Base-by-base conservation (phyloP, 2,113 vertebrate species). In the Romanogobio albipinnatus region DNA sequence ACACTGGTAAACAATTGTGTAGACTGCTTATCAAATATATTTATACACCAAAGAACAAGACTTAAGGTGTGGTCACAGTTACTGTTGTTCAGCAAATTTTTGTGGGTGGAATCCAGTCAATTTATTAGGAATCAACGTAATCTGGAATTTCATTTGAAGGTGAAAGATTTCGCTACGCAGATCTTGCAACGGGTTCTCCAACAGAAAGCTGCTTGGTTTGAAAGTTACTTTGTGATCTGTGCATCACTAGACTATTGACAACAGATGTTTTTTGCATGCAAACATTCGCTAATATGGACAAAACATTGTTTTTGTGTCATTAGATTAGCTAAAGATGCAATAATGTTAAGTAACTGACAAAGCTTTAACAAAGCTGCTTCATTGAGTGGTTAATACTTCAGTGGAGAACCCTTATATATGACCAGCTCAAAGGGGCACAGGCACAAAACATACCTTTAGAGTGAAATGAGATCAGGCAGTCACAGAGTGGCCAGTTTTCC, bases 391-490 rank as follows among this genome's bases (percentile, higher is more conserved):
- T 49, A 5, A 24, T 24, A 53, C 64, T 70, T 70, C 10, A 36
- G 6, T 39, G 10, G 15, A 68, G 64, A 70, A 53, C 70, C 80
- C 19, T 70, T 49, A 66, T 71, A 49, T 29, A 39, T 8, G 13
- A 70, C 49, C 47, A n/a, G 26, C 64, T 59, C 17, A 70, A 39
- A 71, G 64, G 39, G 68, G 58, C 59, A 49, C 19, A 11, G 58
- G 58, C 26, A 36, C 33, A 79, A 53, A 24, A 73, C 5, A 64
- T 90, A 99, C 98, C 98, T 96, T 99, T 99, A 84, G 98, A 99
- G 94, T 99, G 98, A 91, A 99, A 99, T 13, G 98, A 99, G 91
- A 99, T 97, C 83, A 99, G 96, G 90, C 98, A 99, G 95, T 99
- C 96, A 68, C 98, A 99, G 51, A 97, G 94, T 4, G 98, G 98